Evolutionary conservation across 2,113 vertebrate genomes (phyloP).

Genomic region (Bos javanicus): DNA sequence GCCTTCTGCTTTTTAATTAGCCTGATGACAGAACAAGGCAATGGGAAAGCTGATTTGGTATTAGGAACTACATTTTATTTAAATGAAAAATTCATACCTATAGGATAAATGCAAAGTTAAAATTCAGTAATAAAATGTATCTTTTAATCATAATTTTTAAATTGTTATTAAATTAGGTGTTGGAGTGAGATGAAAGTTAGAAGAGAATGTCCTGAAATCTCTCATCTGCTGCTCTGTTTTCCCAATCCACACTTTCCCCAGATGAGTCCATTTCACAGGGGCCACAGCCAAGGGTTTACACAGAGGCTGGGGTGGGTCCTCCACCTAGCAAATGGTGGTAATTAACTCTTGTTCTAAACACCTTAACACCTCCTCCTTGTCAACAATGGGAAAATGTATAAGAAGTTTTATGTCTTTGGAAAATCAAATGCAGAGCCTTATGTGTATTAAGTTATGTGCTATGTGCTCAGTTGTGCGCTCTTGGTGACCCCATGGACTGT

Average conservation of each 20-base stretch:
- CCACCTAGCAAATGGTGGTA: too few species aligned
- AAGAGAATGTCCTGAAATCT: background rate
- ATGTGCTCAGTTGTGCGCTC: background rate
- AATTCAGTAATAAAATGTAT: background rate
- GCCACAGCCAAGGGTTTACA: background rate
- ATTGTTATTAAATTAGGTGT: background rate
- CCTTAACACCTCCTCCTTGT: background rate
- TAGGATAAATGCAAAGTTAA: background rate
- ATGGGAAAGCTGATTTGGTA: background rate
- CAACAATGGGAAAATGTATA: background rate
- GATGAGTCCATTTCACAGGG: background rate
- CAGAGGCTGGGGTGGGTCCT: background rate
- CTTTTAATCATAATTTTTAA: background rate
- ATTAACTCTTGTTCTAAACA: background rate
- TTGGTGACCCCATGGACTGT: background rate
- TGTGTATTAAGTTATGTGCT: background rate
- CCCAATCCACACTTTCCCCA: background rate
- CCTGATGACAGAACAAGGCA: background rate
- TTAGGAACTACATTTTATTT: background rate
- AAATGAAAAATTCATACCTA: background rate
- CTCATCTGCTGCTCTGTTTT: background rate
- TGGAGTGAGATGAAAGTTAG: background rate
- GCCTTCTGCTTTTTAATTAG: background rate
- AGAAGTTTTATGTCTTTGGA: background rate
- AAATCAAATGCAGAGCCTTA: background rate